Conservation (phyloP, 2,797 vertebrate species). For the Gymnocypris eckloni region DNA sequence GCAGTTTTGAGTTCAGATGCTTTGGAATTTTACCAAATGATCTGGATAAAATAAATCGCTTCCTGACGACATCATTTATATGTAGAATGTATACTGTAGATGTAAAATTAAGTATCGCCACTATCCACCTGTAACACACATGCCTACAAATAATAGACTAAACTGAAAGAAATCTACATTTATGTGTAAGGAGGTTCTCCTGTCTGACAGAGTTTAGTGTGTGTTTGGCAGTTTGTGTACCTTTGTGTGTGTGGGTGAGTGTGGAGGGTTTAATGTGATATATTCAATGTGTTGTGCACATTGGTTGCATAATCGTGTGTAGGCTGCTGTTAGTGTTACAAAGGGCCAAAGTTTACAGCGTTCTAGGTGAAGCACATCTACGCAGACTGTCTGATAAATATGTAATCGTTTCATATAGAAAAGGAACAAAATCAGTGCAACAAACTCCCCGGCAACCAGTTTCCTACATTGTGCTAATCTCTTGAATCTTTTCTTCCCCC, state of each 20-base stretch:
- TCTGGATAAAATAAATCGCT: not conserved
- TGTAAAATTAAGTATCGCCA: too few species aligned
- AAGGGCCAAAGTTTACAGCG: conserved; percentile 36
- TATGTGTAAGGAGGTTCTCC: not conserved
- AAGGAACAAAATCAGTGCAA: too few species aligned
- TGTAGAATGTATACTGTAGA: not conserved
- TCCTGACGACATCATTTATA: not conserved
- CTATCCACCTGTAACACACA: conserved; percentile 11
- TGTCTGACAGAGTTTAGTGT: conserved; percentile 8
- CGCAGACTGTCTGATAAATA: conserved; percentile 9
- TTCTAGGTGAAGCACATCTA: conserved; percentile 12
- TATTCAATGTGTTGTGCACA: conserved; percentile 27
- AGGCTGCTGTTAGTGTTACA: conserved; percentile 44
- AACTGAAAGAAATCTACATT: not conserved
- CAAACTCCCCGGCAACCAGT: not conserved
- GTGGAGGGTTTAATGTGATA: conserved; percentile 31
- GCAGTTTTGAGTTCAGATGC: not conserved
- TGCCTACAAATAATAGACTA: not conserved
- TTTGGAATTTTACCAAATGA: not conserved
- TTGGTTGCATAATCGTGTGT: conserved; percentile 50
- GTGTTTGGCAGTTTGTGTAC: not conserved
- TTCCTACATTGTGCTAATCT: not conserved
- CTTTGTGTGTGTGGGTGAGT: conserved; percentile 25
- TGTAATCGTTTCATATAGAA: not conserved
- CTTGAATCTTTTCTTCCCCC: not conserved